These are phyloP conservation scores for Aphelenchoides besseyi DNA, from an alignment of 1,140 invertebrate species.

Conservation along the genomic window DNA sequence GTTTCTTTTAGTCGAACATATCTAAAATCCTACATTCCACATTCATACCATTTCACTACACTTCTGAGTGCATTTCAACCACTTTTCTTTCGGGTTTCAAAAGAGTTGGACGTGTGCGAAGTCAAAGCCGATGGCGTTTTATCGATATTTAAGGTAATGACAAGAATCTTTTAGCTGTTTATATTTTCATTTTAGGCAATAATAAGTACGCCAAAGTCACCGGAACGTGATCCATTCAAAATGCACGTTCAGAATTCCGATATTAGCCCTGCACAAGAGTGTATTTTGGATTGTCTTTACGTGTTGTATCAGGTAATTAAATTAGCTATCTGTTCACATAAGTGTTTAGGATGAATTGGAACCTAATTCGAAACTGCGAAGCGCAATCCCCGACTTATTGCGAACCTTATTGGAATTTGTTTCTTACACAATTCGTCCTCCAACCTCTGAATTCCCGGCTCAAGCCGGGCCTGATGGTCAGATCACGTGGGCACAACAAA, in stretches of 20 bases:
- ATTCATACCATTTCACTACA: constrained; percentile 58
- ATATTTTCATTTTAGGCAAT: constrained; percentile 46
- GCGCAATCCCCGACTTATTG: constrained; percentile 51
- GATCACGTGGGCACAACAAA: constrained; percentile 37
- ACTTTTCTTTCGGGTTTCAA: constrained; percentile 50
- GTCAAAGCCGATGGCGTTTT: constrained; percentile 33
- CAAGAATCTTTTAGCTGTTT: background rate
- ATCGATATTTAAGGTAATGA: constrained; percentile 36
- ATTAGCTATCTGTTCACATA: background rate
- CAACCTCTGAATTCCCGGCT: constrained; percentile 32
- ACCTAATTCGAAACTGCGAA: constrained; percentile 32
- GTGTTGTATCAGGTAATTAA: constrained; percentile 46
- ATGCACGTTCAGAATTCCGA: constrained; percentile 45
- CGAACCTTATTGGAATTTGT: constrained; percentile 52
- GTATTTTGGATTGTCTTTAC: constrained; percentile 49
- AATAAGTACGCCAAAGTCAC: constrained; percentile 45
- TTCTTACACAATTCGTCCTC: constrained; percentile 41
- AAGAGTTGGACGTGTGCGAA: constrained; percentile 42
- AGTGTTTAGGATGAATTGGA: constrained; percentile 49
- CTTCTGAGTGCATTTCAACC: constrained; percentile 51
- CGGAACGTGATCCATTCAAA: constrained; percentile 54
- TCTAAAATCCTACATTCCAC: constrained; percentile 46
- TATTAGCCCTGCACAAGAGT: constrained; percentile 55
- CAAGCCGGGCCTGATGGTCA: constrained; percentile 16
- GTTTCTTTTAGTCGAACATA: constrained; percentile 12